Conservation (phyloP, 2,113 vertebrate genomes). For the Ardeotis arabs region DNA sequence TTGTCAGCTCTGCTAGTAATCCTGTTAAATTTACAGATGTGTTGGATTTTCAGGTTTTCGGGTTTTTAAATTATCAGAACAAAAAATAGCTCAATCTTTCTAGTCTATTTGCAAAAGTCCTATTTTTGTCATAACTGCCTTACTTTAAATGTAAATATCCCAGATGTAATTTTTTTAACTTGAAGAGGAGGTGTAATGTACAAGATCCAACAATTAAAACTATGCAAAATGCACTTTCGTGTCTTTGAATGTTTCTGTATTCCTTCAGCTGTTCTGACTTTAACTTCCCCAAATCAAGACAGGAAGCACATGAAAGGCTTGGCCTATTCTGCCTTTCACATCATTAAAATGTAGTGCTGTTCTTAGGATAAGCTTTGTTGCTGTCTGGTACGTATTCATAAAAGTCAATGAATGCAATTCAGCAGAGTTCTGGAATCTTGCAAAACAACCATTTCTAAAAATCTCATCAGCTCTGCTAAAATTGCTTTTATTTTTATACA, state of each 20-base stretch:
- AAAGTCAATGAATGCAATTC: background rate
- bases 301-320: background rate
- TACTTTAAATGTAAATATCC: background rate
- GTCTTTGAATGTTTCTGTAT: background rate
- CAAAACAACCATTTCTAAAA: background rate
- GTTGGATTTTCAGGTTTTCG: background rate
- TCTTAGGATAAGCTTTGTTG: constrained; percentile 2
- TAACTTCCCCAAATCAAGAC: background rate
- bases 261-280: background rate
- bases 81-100: background rate
- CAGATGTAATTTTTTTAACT: background rate
- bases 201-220: background rate
- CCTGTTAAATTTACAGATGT: background rate
- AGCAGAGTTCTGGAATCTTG: background rate
- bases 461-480: background rate
- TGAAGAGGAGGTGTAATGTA: background rate
- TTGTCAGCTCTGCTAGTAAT: background rate
- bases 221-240: background rate
- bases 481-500: background rate
- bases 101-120: background rate
- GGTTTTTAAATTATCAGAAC: background rate
- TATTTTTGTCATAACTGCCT: background rate
- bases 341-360: background rate
- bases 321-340: background rate
- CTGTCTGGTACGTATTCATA: constrained; percentile 14